These are phyloP conservation scores for Phenganax subtilis DNA, from an alignment of 92 coral and sea anemone species.

Conservation along the genomic window DNA sequence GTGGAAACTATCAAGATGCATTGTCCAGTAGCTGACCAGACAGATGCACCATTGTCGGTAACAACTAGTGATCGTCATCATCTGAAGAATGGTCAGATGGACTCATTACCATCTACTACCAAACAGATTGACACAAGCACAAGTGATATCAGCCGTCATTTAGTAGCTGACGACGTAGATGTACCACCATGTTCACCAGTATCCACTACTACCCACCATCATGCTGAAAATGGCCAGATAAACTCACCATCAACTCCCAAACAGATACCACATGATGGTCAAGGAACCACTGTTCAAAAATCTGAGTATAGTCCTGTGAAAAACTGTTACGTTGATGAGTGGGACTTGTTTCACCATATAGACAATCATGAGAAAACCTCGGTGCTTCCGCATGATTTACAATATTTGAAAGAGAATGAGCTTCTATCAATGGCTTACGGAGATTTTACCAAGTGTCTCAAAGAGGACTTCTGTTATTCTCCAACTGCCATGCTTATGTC, in stretches of 20 bases:
- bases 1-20: too few species aligned
- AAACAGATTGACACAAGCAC: too few species aligned
- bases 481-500: slow-evolving; percentile 14
- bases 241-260: not conserved
- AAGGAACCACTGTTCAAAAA: not conserved
- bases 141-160: too few species aligned
- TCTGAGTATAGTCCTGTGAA: not conserved
- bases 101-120: not conserved
- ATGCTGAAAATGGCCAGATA: not conserved
- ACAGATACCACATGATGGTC: not conserved
- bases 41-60: too few species aligned
- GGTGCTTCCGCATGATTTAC: slow-evolving; percentile 14
- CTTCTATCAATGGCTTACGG: slow-evolving; percentile 25
- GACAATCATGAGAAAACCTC: not conserved
- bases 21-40: too few species aligned
- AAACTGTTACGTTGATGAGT: not conserved
- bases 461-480: slow-evolving; percentile 18
- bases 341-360: not conserved
- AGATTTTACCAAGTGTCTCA: slow-evolving; percentile 37
- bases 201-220: not conserved
- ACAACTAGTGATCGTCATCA: not conserved
- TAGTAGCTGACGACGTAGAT: too few species aligned
- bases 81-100: not conserved
- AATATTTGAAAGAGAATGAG: slow-evolving; percentile 15
- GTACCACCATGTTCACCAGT: not conserved